Percentiles rank a stretch among this genome's conserved stretches.
phyloP scores from a whole-genome alignment of 2,113 vertebrate genomes.

The human region GRCh38 chr21:18529501-18530000 shows the following conservation, averaged over 20 bases:
- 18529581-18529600: slow-evolving; percentile 36
- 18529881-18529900: neutral
- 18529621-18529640: neutral
- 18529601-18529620: neutral
- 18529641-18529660: neutral
- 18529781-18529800: neutral
- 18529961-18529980: neutral
- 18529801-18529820: neutral
- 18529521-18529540: slow-evolving; percentile 9
- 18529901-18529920: neutral
- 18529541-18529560: slow-evolving; percentile 28
- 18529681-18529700: neutral
- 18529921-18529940: neutral
- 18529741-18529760: neutral
- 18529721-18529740: neutral
- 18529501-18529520: slow-evolving; percentile 25
- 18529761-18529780: neutral
- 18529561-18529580: slow-evolving; percentile 39
- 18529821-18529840: neutral
- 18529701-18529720: neutral
- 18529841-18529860: neutral
- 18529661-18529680: neutral
- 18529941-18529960: slow-evolving; percentile 12
- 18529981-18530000: slow-evolving; percentile 2
- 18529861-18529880: neutral